Conservation (phyloP, 2,113 vertebrate species). For the Oryctolagus cuniculus region mOryCun1.1 NC_091452.1:19353501-19354000, state of each 20-base stretch:
- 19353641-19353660: accelerated
- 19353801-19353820: conserved; percentile 91
- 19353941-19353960: not conserved
- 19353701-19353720: not conserved
- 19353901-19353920: not conserved
- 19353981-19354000: too few species aligned
- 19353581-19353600: too few species aligned
- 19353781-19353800: conserved; percentile 91
- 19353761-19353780: conserved; percentile 83
- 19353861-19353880: accelerated
- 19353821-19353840: conserved; percentile 91
- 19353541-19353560: not conserved
- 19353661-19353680: accelerated
- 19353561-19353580: not conserved
- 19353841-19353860: conserved; percentile 91
- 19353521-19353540: not conserved
- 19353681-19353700: too few species aligned
- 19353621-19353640: conserved; percentile 42
- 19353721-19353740: not conserved
- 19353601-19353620: not conserved
- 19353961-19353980: accelerated
- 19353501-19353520: not conserved
- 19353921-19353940: not conserved
- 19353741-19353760: not conserved
- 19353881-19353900: not conserved